A percentile compares a stretch with the other conserved stretches of the same genome.
Conservation (phyloP, 1,140 invertebrate species). For the Pantala flavescens region DNA sequence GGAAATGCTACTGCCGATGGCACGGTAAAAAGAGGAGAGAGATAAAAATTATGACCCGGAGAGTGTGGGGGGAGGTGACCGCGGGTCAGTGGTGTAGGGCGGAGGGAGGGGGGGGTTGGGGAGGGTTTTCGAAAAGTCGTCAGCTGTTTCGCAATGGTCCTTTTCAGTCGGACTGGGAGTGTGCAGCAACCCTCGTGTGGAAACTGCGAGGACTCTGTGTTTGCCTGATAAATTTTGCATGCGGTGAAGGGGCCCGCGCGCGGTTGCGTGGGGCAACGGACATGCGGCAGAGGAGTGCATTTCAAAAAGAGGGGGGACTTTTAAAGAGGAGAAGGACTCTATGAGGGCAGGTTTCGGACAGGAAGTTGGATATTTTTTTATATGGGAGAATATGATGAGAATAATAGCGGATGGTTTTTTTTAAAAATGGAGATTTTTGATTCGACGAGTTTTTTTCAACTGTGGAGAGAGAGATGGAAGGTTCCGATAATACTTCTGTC, state of each 20-base stretch:
- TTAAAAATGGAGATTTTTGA: too few species aligned
- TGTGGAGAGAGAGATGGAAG: too few species aligned
- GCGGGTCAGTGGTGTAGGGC: neutral
- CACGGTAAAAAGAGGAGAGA: too few species aligned
- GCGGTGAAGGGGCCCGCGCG: neutral
- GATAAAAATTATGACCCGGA: too few species aligned
- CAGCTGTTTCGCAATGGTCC: neutral
- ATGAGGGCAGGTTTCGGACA: neutral
- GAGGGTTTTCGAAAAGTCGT: neutral
- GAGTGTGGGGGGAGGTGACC: neutral
- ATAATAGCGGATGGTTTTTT: neutral
- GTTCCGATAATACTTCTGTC: too few species aligned
- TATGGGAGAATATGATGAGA: neutral
- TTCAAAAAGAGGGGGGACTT: neutral
- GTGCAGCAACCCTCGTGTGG: neutral
- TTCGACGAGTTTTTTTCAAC: too few species aligned
- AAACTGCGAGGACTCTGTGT: neutral
- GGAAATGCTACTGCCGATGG: too few species aligned
- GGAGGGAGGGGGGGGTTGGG: neutral
- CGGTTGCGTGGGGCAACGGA: neutral
- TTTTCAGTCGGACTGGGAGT: constrained; percentile 4
- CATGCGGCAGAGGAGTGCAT: neutral
- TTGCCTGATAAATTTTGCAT: constrained; percentile 7
- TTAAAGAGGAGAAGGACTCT: neutral
- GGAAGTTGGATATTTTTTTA: neutral